Percentiles rank a stretch among this genome's conserved stretches.
Evolutionary conservation across 2,888 invertebrate genomes (phyloP).

Genomic region (Craniophora ligustri): DNA sequence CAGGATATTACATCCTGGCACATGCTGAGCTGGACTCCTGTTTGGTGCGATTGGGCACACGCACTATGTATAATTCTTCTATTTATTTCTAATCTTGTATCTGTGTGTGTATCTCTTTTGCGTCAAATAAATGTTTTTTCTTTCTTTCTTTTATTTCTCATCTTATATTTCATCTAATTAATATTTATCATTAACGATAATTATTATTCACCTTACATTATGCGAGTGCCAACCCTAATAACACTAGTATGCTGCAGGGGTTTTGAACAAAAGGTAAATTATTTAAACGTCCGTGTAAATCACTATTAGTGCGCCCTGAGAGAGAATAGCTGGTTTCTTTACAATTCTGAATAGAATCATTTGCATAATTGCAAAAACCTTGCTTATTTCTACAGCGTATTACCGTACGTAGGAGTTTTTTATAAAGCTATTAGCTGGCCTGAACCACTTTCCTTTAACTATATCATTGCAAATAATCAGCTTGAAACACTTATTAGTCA

Average conservation of each 20-base stretch:
- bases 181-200: too few relatives aligned
- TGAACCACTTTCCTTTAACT: neutral
- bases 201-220: neutral
- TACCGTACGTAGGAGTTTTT: neutral
- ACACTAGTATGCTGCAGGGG: conserved; percentile 29
- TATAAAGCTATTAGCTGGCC: neutral
- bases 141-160: too few relatives aligned
- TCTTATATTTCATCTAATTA: too few relatives aligned
- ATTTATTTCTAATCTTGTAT: too few relatives aligned
- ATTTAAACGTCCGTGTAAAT: conserved; percentile 47
- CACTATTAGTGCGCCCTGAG: conserved; percentile 39
- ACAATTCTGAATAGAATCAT: conserved; percentile 20
- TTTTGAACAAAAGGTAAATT: conserved; percentile 44
- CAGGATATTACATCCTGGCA: too few relatives aligned
- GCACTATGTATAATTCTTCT: too few relatives aligned
- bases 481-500: too few relatives aligned
- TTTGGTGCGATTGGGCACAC: too few relatives aligned
- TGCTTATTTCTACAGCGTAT: neutral
- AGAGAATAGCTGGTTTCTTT: conserved; percentile 36
- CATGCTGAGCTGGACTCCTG: too few relatives aligned
- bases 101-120: too few relatives aligned
- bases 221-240: conserved; percentile 16
- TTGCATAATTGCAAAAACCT: conserved; percentile 15
- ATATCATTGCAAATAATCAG: neutral
- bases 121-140: too few relatives aligned